These are phyloP conservation scores for Calyptomena viridis DNA, from an alignment of 2,113 vertebrate genomes.

Conservation along the genomic window DNA sequence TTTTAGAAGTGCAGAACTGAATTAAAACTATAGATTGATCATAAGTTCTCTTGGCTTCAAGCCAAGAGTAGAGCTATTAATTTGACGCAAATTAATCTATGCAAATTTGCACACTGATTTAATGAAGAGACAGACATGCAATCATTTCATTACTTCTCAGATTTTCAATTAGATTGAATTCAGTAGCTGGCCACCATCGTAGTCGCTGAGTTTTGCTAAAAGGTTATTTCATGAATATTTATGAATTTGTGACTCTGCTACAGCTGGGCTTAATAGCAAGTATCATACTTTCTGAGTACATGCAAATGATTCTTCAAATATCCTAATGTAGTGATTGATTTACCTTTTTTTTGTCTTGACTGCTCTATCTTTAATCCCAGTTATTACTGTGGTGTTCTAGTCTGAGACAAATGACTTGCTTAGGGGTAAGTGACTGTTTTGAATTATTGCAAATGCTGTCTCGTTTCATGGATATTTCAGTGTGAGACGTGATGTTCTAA, in stretches of 20 bases:
- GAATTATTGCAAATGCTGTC: slow-evolving; percentile 39
- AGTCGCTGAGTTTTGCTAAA: slow-evolving; percentile 50
- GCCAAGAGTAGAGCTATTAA: slow-evolving; percentile 50
- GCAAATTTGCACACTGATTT: slow-evolving; percentile 66
- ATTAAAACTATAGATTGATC: slow-evolving; percentile 58
- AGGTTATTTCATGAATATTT: slow-evolving; percentile 70
- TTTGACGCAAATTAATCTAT: slow-evolving; percentile 64
- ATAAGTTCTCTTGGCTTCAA: slow-evolving; percentile 34
- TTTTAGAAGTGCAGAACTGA: not conserved
- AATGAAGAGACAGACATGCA: slow-evolving; percentile 61
- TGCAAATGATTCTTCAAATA: slow-evolving; percentile 62
- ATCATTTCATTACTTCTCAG: slow-evolving; percentile 66
- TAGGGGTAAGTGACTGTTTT: slow-evolving; percentile 52
- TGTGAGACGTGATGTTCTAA: not conserved
- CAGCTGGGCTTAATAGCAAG: slow-evolving; percentile 37
- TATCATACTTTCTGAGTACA: slow-evolving; percentile 44
- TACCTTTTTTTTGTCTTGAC: slow-evolving; percentile 57
- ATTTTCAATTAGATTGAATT: slow-evolving; percentile 68
- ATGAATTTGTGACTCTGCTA: slow-evolving; percentile 44
- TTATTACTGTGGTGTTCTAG: slow-evolving; percentile 38
- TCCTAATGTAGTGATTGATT: slow-evolving; percentile 67
- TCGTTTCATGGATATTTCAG: slow-evolving; percentile 21
- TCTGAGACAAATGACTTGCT: slow-evolving; percentile 42
- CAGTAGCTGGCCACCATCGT: slow-evolving; percentile 35
- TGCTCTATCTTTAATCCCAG: slow-evolving; percentile 60